phyloP scores from a whole-genome alignment of 1,140 invertebrate species.

The Ceratosolen solmsi region DNA sequence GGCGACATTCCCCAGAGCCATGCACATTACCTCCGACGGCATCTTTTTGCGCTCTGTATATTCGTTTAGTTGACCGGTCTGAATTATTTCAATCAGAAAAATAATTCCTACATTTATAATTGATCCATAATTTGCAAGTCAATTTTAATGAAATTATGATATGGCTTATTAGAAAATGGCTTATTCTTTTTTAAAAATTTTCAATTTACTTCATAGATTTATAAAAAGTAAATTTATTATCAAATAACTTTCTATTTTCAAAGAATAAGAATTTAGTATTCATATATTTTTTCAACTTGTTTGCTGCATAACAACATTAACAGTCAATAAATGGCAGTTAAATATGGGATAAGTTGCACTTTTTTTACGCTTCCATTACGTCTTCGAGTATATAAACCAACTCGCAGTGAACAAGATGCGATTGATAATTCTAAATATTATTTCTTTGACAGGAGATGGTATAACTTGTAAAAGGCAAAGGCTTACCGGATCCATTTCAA shows the following conservation, averaged over 20 bases:
- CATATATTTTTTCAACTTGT: constrained; percentile 8
- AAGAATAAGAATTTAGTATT: too few relatives aligned
- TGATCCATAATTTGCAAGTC: neutral
- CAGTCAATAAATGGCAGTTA: neutral
- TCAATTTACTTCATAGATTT: too few relatives aligned
- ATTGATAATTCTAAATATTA: constrained; percentile 27
- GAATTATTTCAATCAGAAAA: too few relatives aligned
- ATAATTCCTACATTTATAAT: neutral
- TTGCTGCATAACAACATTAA: constrained; percentile 3
- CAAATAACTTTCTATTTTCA: too few relatives aligned
- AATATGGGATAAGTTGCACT: constrained; percentile 52
- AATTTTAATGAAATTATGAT: too few relatives aligned
- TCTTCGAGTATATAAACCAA: constrained; percentile 57
- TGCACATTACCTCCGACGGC: constrained; percentile 97
- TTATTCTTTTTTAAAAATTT: too few relatives aligned
- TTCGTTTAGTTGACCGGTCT: constrained; percentile 98
- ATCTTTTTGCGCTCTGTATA: constrained; percentile 98
- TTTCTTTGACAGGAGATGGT: neutral
- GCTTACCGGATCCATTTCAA: constrained; percentile 99
- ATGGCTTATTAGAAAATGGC: too few relatives aligned
- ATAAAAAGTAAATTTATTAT: too few relatives aligned
- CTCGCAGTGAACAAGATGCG: constrained; percentile 47
- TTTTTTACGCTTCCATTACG: constrained; percentile 65
- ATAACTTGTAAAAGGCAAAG: neutral
- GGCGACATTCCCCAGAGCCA: constrained; percentile 97